Evolutionary conservation across 2,888 invertebrate species (phyloP).

Genomic region (Scaptomyza caliginosa): DNA sequence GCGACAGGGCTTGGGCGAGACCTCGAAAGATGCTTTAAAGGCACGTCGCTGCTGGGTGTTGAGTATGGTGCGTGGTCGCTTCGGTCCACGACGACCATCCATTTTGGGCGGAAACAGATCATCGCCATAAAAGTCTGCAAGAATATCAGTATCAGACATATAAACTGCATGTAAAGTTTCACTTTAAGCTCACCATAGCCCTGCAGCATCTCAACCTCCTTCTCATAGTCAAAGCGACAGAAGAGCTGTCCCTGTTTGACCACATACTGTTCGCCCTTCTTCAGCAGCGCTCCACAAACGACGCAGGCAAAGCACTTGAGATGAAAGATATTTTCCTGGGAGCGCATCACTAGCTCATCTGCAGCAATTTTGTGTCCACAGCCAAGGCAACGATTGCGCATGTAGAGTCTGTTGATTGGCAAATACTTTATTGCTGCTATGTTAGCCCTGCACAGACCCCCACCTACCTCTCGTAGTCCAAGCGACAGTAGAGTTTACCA

Average conservation of each 20-base stretch:
- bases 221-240: slow-evolving; percentile 92
- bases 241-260: slow-evolving; percentile 91
- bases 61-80: slow-evolving; percentile 92
- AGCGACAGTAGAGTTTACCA: slow-evolving; percentile 90
- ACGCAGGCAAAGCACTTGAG: slow-evolving; percentile 91
- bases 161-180: background rate
- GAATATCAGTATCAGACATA: background rate
- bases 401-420: slow-evolving; percentile 86
- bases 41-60: slow-evolving; percentile 92
- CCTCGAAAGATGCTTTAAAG: slow-evolving; percentile 93
- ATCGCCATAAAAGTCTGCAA: slow-evolving; percentile 86
- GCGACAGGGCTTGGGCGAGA: slow-evolving; percentile 92
- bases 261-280: slow-evolving; percentile 93
- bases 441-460: background rate
- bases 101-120: slow-evolving; percentile 86
- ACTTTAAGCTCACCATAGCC: slow-evolving; percentile 84
- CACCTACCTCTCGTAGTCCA: slow-evolving; percentile 91
- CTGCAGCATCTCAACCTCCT: slow-evolving; percentile 90
- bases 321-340: slow-evolving; percentile 90
- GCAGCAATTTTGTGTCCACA: slow-evolving; percentile 89
- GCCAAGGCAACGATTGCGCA: slow-evolving; percentile 89
- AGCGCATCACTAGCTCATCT: slow-evolving; percentile 92
- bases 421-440: slow-evolving; percentile 2
- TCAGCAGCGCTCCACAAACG: slow-evolving; percentile 89
- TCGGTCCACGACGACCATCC: slow-evolving; percentile 90